Evolutionary conservation across 2,797 vertebrate genomes (phyloP), one percentile per base, ranked within the genome.

Genomic region (Melopsittacus undulatus): DNA sequence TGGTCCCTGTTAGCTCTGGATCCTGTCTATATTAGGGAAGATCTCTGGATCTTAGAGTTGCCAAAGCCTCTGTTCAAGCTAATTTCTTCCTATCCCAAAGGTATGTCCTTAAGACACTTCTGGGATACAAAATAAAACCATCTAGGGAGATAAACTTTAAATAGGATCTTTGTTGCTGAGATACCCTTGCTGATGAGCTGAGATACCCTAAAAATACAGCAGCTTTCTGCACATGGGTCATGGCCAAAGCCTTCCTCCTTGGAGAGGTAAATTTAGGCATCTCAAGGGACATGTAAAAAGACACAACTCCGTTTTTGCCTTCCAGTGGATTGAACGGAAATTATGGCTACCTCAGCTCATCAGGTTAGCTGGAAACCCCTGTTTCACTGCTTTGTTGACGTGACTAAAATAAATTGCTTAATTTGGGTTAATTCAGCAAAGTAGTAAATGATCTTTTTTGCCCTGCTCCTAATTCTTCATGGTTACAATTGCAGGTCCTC

Each of bases 401-500:
- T 82, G 40, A 23, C 34, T 30, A 19, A 34, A 87, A 49, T 40
- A 4, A 62, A 7, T 7, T 0, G 1, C 20, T 26, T 51, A 32
- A n/a, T 62, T 26, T 75, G n/a, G 42, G 77, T 72, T 75, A 74
- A 2, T 15, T 26, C 43, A 77, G 46, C 22, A 43, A 59, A 70
- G 32, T 5, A 24, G 27, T 1, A 19, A 61, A n/a, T 5, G 13
- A 7, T 27, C 29, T 13, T 27, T 23, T 63, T 11, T 0, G 2
- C 34, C 23, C 46, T 5, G 27, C 34, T 69, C 29, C 66, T 97
- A 73, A 96, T 3, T 48, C 48, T 67, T 27, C 2, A 0, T 5
- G 63, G 5, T 95, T 95, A 59, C 68, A 19, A 69, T 96, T 83
- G 54, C 96, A 99, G 99, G 98, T 94, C 98, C 98, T 22, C 97